Evolutionary conservation across 2,113 vertebrate species (phyloP), one percentile per base, ranked within the genome.

Genomic region (Silurus asotus): DNA sequence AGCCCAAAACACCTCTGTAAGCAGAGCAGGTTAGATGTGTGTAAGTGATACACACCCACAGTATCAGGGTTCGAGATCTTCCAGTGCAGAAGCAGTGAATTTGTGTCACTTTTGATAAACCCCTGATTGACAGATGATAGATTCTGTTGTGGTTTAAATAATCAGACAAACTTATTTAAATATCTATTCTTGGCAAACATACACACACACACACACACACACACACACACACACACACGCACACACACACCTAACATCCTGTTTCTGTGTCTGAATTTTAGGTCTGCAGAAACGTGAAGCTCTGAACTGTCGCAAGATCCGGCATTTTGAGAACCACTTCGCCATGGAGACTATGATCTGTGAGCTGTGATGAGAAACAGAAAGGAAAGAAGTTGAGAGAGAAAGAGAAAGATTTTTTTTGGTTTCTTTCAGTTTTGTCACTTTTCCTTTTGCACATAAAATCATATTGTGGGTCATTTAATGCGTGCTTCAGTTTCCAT

Each of bases 241-340:
- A n/a, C 48, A 51, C 19, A 78, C 59, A 78, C 51, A 78, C 25
- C 58, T 25, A 5, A 76, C n/a, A 75, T 72, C 20, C 58, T 62
- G 9, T 62, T 15, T 62, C 4, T 76, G 11, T 48, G 51, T 48
- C 56, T 89, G 25, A 23, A 14, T 25, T 8, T 3, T 94, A 99
- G 98, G 97, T 82, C 96, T 98, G 93, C 96, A 99, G 93, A 99
- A 99, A 93, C 97, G 98, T 0, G 96, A 96, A 91, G 96, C 93
- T 6, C 65, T 92, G 20, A 90, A 94, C 76, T 99, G 97, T 93
- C 89, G 70, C 91, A 97, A 94, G 90, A 99, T 99, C 85, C 95
- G 94, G 89, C 97, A 99, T 94, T 99, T 99, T 88, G 97, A 94
- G 92, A 98, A 92, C 94, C 92, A 83, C 86, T 95, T 96, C 91